Conservation (phyloP, 1,140 invertebrate species). For the Aethina tumida region DNA sequence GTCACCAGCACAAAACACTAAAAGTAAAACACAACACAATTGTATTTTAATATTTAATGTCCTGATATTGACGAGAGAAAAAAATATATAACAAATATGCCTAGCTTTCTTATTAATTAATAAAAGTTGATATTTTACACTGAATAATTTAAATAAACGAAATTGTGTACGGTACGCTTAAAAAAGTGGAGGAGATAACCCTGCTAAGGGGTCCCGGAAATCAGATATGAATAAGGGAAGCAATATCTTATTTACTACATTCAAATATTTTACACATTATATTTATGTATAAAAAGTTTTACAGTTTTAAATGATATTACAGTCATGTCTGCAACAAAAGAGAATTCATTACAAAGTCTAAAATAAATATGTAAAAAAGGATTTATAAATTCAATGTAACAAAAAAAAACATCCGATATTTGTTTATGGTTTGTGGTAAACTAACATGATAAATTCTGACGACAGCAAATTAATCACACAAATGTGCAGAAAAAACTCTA, state of each 20-base stretch:
- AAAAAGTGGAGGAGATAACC: constrained; percentile 13
- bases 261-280: constrained; percentile 16
- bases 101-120: constrained; percentile 11
- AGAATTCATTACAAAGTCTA: too few relatives aligned
- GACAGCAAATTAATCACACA: too few relatives aligned
- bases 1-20: constrained; percentile 10
- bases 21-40: constrained; percentile 12
- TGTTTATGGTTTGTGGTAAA: too few relatives aligned
- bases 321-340: constrained; percentile 13
- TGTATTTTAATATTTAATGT: constrained; percentile 16
- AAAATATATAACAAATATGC: constrained; percentile 17
- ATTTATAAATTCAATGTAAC: too few relatives aligned
- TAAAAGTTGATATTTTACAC: constrained; percentile 15
- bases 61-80: constrained; percentile 16
- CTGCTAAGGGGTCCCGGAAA: constrained; percentile 10
- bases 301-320: constrained; percentile 16
- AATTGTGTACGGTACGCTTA: constrained; percentile 7
- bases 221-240: constrained; percentile 9
- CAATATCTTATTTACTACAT: constrained; percentile 15
- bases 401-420: too few relatives aligned
- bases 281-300: constrained; percentile 20
- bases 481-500: too few relatives aligned
- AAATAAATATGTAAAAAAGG: too few relatives aligned
- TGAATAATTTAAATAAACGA: constrained; percentile 16
- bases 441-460: too few relatives aligned